Evolutionary conservation across 2,113 vertebrate species (phyloP).

Genomic region (Aegotheles bennettii): DNA sequence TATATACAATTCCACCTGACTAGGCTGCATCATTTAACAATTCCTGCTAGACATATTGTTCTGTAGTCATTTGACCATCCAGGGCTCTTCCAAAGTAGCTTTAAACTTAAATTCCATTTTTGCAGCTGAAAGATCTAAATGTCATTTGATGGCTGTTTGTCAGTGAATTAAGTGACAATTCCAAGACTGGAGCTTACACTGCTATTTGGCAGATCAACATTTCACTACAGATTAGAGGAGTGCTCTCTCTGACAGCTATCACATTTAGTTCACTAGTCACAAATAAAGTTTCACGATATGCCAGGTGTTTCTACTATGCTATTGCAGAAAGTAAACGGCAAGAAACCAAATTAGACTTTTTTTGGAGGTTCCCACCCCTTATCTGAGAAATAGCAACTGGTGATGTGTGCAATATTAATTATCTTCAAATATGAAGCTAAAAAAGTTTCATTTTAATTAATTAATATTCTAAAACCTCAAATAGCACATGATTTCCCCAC

Average conservation of each 20-base stretch:
- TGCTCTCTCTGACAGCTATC: not conserved
- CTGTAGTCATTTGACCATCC: not conserved
- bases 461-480: not conserved
- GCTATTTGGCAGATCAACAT: not conserved
- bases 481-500: not conserved
- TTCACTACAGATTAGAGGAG: not conserved
- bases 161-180: not conserved
- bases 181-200: not conserved
- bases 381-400: not conserved
- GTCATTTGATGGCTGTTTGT: not conserved
- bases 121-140: not conserved
- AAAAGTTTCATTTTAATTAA: not conserved
- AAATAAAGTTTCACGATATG: not conserved
- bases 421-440: not conserved
- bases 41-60: not conserved
- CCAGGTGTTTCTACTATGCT: not conserved
- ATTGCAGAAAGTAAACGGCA: not conserved
- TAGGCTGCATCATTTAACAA: not conserved
- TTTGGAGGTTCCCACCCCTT: not conserved
- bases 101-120: not conserved
- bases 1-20: not conserved
- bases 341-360: not conserved
- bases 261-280: not conserved
- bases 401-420: not conserved
- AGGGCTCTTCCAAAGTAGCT: not conserved